phyloP scores from a whole-genome alignment of 2,113 vertebrate genomes.

The Ancistrus triradiatus region DNA sequence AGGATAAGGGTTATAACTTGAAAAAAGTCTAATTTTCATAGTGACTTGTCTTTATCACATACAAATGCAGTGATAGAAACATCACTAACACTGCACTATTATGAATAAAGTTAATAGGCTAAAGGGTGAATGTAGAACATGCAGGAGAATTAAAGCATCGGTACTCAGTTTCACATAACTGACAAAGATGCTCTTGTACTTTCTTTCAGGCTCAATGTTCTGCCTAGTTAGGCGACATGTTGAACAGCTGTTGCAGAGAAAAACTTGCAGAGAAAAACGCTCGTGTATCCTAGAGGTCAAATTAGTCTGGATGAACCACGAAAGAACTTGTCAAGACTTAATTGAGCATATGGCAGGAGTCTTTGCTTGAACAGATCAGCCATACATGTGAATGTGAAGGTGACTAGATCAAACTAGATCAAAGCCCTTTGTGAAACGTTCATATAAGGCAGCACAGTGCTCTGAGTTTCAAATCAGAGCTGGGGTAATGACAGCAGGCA shows the following conservation, averaged over 20 bases:
- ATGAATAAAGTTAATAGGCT: too few species aligned
- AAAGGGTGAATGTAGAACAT: too few species aligned
- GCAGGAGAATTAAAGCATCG: too few species aligned
- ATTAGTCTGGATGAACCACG: not conserved
- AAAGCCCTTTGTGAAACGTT: slow-evolving; percentile 3
- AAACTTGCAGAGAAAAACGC: not conserved
- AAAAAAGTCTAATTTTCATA: too few species aligned
- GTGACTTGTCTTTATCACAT: too few species aligned
- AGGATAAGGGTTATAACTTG: too few species aligned
- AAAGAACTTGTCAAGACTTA: slow-evolving; percentile 6
- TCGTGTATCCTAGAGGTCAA: not conserved
- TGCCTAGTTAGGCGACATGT: not conserved
- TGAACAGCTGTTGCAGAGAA: slow-evolving; percentile 2
- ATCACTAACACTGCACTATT: too few species aligned
- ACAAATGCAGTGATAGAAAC: too few species aligned
- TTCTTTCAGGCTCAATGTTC: not conserved
- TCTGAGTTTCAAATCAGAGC: slow-evolving; percentile 5
- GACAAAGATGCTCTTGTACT: not conserved
- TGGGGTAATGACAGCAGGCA: slow-evolving; percentile 53
- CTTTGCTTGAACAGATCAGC: slow-evolving; percentile 17
- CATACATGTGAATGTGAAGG: not conserved
- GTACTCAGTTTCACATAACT: too few species aligned
- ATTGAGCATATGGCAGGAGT: slow-evolving; percentile 6
- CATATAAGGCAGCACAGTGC: not conserved
- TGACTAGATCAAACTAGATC: slow-evolving; percentile 22